Evolutionary conservation across 1,140 invertebrate species (phyloP), one percentile per base, ranked within the genome.

Genomic region (Drosophila novamexicana): DNA sequence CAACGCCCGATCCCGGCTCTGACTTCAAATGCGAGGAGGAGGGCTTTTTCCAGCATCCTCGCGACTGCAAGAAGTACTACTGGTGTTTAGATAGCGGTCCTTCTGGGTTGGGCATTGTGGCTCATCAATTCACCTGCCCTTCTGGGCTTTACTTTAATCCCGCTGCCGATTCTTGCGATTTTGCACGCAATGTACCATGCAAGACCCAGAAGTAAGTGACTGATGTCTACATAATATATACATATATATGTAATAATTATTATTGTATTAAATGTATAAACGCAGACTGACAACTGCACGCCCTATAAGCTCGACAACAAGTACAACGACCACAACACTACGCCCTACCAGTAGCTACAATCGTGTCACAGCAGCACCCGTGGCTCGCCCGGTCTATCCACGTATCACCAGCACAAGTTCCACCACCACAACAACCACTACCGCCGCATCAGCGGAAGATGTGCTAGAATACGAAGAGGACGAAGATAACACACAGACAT

Each of bases 11-110:
- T 93, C 96, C 97, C 1, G 97, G 96, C 73, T 95, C 95, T 10
- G 97, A 97, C 82, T 98, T 98, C 90, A 97, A 97, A 82, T 98
- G 97, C 84, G 96, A 96, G 84, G 97, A 98, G 70, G 97, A 98
- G 94, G 97, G 97, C 44, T 98, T 98, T 93, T 98, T 96, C 93
- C 95, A 96, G n/a, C 97, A 98, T 93, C 97, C 97, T 1, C 94
- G 96, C 37, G 97, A 98, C 88, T 98, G 97, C 92, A 97, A 97
- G 90, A 98, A 98, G 90, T 98, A 98, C 82, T 98, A 97, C 92
- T 98, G 97, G 97, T 98, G 97, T 92, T 93, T 98, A 47, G 97
- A 97, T 77, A 97, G 96, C 82, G 97, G 97, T 1, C 96, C 97
- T 0, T 96, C 97, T 6, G 96, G 97, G 72, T 93, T 98, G 34